Evolutionary conservation across 1,140 invertebrate species (phyloP).

Genomic region (Bombus pyrosoma): DNA sequence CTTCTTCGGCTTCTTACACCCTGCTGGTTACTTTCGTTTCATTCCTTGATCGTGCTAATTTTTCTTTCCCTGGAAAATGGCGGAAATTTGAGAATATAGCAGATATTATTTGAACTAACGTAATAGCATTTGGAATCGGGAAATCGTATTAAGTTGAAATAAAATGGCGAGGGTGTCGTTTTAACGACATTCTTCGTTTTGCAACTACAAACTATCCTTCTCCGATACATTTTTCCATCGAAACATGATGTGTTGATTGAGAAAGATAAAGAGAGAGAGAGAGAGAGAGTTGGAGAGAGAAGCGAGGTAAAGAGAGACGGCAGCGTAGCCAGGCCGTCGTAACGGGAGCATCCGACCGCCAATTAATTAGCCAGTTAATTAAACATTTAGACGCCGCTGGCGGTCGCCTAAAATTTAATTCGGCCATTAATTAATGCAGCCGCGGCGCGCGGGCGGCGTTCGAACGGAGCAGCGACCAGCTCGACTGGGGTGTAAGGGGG

Average conservation of each 20-base stretch:
- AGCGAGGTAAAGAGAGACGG: too few relatives aligned
- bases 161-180: background rate
- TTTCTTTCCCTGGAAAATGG: background rate
- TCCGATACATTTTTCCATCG: background rate
- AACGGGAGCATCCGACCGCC: conserved; percentile 38
- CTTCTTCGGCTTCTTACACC: background rate
- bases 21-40: background rate
- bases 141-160: too few relatives aligned
- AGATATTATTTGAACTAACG: too few relatives aligned
- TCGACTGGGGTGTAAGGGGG: background rate
- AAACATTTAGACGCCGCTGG: conserved; percentile 56
- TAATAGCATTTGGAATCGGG: too few relatives aligned
- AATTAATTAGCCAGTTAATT: conserved; percentile 57
- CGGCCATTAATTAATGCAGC: conserved; percentile 51
- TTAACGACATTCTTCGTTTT: background rate
- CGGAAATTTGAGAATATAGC: background rate
- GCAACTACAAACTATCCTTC: background rate
- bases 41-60: background rate
- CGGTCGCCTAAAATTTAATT: conserved; percentile 56
- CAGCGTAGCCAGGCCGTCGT: conserved; percentile 6
- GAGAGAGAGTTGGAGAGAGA: background rate
- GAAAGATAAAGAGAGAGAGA: background rate
- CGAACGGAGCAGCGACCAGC: background rate
- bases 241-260: background rate
- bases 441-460: conserved; percentile 30